These are phyloP conservation scores for Poeciliopsis presidionis DNA, from an alignment of 2,797 vertebrate species.

Conservation along the genomic window DNA sequence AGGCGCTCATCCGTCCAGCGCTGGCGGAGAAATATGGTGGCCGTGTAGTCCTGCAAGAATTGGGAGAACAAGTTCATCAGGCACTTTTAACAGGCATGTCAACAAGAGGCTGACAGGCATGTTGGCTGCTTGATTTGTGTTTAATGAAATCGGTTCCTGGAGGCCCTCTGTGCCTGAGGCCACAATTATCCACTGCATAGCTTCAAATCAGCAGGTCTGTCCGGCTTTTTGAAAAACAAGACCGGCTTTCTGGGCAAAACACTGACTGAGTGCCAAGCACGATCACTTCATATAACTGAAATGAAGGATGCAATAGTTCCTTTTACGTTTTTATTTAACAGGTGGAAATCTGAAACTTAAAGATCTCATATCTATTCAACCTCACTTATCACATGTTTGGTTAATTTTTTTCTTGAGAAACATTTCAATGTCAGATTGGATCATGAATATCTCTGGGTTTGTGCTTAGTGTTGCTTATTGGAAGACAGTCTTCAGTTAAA, in stretches of 20 bases:
- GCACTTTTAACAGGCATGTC: conserved; percentile 23
- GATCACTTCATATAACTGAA: not conserved
- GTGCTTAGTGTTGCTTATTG: not conserved
- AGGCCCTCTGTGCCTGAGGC: conserved; percentile 30
- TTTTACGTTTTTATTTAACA: not conserved
- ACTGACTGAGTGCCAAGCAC: not conserved
- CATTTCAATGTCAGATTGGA: not conserved
- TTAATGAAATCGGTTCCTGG: not conserved
- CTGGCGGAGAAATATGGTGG: conserved; percentile 92
- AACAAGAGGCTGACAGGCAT: conserved; percentile 23
- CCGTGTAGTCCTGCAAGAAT: conserved; percentile 88
- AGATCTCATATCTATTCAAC: not conserved
- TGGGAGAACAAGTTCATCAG: conserved; percentile 27
- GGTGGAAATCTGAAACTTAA: not conserved
- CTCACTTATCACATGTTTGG: not conserved
- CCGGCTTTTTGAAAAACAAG: conserved; percentile 16
- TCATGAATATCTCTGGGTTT: not conserved
- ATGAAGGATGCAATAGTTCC: not conserved
- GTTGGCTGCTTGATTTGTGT: not conserved
- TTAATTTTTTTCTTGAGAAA: not conserved
- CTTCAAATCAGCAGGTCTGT: conserved; percentile 44
- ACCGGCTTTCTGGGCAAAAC: not conserved
- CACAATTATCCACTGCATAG: conserved; percentile 34
- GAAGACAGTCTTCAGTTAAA: not conserved
- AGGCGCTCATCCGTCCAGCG: conserved; percentile 91